These are phyloP conservation scores for Dryobates pubescens DNA, from an alignment of 2,797 vertebrate species.

Conservation along the genomic window DNA sequence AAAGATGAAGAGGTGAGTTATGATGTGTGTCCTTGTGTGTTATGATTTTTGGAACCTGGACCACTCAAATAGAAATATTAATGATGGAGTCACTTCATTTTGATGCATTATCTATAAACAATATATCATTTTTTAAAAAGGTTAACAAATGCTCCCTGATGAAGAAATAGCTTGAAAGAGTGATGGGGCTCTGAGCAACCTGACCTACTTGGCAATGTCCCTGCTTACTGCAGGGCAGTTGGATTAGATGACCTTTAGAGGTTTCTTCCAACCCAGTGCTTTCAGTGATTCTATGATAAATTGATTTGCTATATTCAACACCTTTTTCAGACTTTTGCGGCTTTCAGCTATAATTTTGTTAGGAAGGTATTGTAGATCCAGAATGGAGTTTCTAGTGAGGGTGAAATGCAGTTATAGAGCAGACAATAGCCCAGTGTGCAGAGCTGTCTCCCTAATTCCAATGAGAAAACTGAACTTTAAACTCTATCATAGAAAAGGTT, in stretches of 20 bases:
- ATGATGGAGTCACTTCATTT: neutral
- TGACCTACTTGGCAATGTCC: too few species aligned
- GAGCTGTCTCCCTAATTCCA: neutral
- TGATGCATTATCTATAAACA: neutral
- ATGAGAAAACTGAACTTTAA: neutral
- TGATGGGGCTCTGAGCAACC: too few species aligned
- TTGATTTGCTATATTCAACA: neutral
- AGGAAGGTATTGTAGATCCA: neutral
- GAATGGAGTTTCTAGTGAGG: neutral
- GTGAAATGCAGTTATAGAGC: neutral
- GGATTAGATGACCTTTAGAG: too few species aligned
- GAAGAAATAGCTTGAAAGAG: neutral
- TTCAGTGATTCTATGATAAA: neutral
- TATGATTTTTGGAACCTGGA: neutral
- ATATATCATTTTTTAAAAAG: neutral
- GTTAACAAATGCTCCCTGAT: neutral
- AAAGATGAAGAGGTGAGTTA: neutral
- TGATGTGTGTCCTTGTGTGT: neutral
- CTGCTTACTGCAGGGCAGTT: too few species aligned
- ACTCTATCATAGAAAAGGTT: neutral
- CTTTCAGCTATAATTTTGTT: neutral
- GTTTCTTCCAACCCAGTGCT: too few species aligned
- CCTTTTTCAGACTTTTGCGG: neutral
- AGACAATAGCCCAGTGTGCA: neutral
- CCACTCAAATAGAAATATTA: neutral